These are phyloP conservation scores for Pteronura brasiliensis DNA, from an alignment of 2,113 vertebrate species.

Conservation along the genomic window DNA sequence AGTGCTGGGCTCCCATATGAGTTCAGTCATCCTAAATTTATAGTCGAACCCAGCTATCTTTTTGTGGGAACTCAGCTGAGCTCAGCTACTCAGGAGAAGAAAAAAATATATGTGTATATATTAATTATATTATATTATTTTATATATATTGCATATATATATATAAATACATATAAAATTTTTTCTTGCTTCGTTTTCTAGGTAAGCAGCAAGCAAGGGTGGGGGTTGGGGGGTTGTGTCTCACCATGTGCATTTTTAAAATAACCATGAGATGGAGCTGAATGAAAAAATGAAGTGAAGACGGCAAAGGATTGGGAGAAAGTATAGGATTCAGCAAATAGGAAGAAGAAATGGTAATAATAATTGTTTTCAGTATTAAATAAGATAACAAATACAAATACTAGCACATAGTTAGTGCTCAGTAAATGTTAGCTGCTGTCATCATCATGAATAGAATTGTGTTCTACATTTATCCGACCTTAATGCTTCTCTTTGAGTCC, in stretches of 20 bases:
- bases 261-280: not conserved
- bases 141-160: not conserved
- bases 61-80: not conserved
- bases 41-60: not conserved
- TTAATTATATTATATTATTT: too few species aligned
- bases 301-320: not conserved
- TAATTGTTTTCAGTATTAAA: not conserved
- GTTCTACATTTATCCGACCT: not conserved
- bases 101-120: too few species aligned
- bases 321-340: not conserved
- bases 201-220: not conserved
- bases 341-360: not conserved
- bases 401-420: not conserved
- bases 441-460: not conserved
- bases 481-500: not conserved
- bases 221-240: not conserved
- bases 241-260: not conserved
- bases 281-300: not conserved
- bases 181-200: not conserved
- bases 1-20: not conserved
- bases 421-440: not conserved
- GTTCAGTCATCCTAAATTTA: not conserved
- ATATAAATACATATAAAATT: not conserved
- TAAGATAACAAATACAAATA: not conserved
- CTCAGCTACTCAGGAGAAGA: not conserved